Evolutionary conservation across 2,888 invertebrate species (phyloP), one percentile per base, ranked within the genome.

Genomic region (Dasypogon diadema): DNA sequence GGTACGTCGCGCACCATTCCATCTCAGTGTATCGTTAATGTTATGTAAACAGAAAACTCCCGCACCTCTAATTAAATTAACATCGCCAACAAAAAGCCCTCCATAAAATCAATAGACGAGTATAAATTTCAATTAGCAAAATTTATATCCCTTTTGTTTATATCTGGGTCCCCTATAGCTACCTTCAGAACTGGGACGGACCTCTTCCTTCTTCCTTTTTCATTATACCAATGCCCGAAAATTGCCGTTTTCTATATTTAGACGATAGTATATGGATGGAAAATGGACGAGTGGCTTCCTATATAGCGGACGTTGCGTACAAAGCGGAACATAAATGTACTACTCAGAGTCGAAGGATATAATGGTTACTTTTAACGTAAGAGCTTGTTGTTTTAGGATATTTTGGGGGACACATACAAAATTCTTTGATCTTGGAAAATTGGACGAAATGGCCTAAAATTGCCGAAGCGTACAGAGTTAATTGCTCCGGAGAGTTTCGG

Each of bases 121-220:
- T 77, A 78, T 78, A 78, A 78, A 78, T 78, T 78, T 78, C 78
- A 78, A 78, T 78, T 78, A 78, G 78, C 68, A 63, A 77, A 78
- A 78, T 78, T 77, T 76, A 77, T 78, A 76, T 76, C 77, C 77
- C 72, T 77, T 76, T 70, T 74, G 73, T 65, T 76, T 74, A 73
- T 70, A 70, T 70, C 70, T 54, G 37, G 54, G 70, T 30, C 70
- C 70, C 54, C 54, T 21, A 22, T 22, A 46, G 26, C 51, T 22
- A 37, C n/a, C 37, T 37, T 37, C 22, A n/a, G 60, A 12, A 16
- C 60, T 2, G 2, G 18, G 37, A 10, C 21, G 37, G 34, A 37
- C 37, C 21, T 12, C 37, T 24, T 54, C 54, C 30, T 16, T 30
- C 30, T 24, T 46, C 30, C 18, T 24, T 51, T 70, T 54, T 14